These are phyloP conservation scores for Crossoptilon crossoptilon DNA, from an alignment of 2,797 vertebrate genomes.

Conservation along the genomic window DNA sequence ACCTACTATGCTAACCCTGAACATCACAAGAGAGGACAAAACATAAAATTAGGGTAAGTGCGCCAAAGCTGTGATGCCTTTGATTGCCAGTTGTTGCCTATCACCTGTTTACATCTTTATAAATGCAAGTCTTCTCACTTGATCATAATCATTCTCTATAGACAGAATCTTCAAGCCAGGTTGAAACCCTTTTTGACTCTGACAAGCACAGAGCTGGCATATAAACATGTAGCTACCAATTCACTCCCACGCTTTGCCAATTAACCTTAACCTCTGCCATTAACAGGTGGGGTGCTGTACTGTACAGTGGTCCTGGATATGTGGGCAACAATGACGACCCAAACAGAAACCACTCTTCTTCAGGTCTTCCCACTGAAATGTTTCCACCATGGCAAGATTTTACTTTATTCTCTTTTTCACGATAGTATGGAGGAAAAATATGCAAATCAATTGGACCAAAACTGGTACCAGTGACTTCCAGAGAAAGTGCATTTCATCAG, in stretches of 20 bases:
- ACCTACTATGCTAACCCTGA: neutral
- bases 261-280: neutral
- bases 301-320: neutral
- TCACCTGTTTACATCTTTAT: neutral
- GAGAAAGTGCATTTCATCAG: neutral
- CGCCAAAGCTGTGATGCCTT: neutral
- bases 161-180: neutral
- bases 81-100: neutral
- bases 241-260: neutral
- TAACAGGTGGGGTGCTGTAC: neutral
- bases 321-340: neutral
- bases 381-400: neutral
- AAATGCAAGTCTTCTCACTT: neutral
- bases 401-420: neutral
- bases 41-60: neutral
- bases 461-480: neutral
- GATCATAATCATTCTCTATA: neutral
- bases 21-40: neutral
- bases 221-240: neutral
- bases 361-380: neutral
- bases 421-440: neutral
- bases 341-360: rapidly evolving
- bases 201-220: neutral
- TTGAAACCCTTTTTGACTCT: neutral
- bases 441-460: neutral